Conservation (phyloP, 2,888 invertebrate genomes). For the Prosopocoilus inquinatus region DNA sequence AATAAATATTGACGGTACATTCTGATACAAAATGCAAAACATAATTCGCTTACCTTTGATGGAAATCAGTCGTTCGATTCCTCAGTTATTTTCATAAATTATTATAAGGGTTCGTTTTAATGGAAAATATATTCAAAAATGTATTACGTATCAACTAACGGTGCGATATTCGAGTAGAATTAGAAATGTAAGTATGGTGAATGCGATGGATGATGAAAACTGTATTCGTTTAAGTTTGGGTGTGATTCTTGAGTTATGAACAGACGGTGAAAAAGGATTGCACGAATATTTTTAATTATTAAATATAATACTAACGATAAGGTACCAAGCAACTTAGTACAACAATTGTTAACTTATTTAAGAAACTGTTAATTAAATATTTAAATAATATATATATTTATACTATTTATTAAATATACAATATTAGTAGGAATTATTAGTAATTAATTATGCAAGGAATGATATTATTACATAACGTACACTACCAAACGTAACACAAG, state of each 20-base stretch:
- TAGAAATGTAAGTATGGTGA: constrained; percentile 3
- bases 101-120: constrained; percentile 30
- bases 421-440: constrained; percentile 53
- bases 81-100: constrained; percentile 17
- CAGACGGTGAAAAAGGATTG: constrained; percentile 44
- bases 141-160: constrained; percentile 41
- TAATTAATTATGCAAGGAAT: constrained; percentile 55
- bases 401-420: constrained; percentile 53
- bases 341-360: constrained; percentile 45
- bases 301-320: constrained; percentile 48
- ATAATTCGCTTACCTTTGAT: constrained; percentile 23
- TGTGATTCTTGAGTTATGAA: constrained; percentile 33
- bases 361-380: constrained; percentile 45
- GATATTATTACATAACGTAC: constrained; percentile 57
- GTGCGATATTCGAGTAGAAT: constrained; percentile 31
- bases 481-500: constrained; percentile 63
- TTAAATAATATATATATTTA: constrained; percentile 49
- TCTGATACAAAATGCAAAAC: no score
- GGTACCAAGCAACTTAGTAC: constrained; percentile 50
- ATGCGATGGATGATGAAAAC: neutral
- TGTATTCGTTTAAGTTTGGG: constrained; percentile 21
- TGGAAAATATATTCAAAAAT: constrained; percentile 36
- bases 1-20: no score
- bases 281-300: constrained; percentile 46
- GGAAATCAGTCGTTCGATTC: constrained; percentile 20